phyloP scores from a whole-genome alignment of 2,797 vertebrate species.

The Pteropus rufus region DNA sequence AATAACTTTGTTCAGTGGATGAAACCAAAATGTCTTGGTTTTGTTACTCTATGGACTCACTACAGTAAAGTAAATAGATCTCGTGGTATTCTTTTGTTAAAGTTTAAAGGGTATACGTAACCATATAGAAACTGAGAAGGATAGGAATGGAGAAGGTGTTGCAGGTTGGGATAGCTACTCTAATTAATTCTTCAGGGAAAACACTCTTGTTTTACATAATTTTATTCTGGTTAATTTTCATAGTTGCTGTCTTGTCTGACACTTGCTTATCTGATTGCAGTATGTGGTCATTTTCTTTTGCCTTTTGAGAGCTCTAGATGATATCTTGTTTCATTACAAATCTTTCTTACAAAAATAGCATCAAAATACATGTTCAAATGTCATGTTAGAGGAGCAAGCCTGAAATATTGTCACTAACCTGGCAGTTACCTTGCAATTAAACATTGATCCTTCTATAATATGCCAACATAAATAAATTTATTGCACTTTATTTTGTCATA shows the following conservation, averaged over 20 bases:
- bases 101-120: not conserved
- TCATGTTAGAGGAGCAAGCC: constrained; percentile 20
- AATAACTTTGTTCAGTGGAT: not conserved
- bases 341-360: not conserved
- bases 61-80: not conserved
- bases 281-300: not conserved
- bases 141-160: not conserved
- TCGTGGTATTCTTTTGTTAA: not conserved
- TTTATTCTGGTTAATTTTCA: constrained; percentile 36
- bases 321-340: not conserved
- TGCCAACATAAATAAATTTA: not conserved
- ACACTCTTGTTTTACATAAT: not conserved
- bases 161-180: not conserved
- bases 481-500: constrained; percentile 16
- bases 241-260: not conserved
- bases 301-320: constrained; percentile 6
- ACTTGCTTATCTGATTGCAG: not conserved
- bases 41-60: not conserved
- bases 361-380: not conserved
- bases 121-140: not conserved
- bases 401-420: not conserved
- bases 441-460: constrained; percentile 33
- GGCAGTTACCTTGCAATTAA: constrained; percentile 46
- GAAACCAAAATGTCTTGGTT: not conserved
- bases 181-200: constrained; percentile 42